Evolutionary conservation across 1,140 invertebrate genomes (phyloP).

Genomic region (Sitobion miscanthi): DNA sequence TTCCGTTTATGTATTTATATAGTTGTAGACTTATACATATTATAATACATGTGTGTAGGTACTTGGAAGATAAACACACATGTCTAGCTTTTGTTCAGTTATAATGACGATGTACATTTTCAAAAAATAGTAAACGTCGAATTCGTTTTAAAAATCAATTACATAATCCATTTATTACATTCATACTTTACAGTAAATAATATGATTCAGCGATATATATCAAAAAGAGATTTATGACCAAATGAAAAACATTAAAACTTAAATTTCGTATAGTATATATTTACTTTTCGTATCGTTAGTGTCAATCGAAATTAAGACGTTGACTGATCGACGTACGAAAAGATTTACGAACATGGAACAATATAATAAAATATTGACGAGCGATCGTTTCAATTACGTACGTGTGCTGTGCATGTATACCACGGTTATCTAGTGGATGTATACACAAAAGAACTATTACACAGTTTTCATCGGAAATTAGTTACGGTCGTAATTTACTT

Average conservation of each 20-base stretch:
- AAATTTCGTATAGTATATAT: background rate
- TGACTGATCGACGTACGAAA: background rate
- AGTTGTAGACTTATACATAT: no score
- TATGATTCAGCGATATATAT: background rate
- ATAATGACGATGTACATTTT: background rate
- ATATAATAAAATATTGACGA: background rate
- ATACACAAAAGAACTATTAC: slow-evolving; percentile 37
- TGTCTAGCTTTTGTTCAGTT: no score
- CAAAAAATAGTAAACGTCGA: background rate
- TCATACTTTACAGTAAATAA: background rate
- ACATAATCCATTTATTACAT: no score
- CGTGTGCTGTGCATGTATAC: background rate
- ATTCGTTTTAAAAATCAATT: background rate
- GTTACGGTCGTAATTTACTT: background rate
- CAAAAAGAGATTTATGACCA: background rate
- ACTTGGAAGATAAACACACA: no score
- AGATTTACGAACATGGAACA: background rate
- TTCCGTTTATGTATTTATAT: no score
- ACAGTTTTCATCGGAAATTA: slow-evolving; percentile 22
- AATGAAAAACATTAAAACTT: background rate
- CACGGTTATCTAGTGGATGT: background rate
- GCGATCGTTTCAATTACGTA: slow-evolving; percentile 32
- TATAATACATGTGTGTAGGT: no score
- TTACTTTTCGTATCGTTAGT: background rate
- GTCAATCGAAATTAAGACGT: background rate